Base-by-base conservation (phyloP, 53 echinoderm and acorn worm species). In the Actinopyga echinites region DNA sequence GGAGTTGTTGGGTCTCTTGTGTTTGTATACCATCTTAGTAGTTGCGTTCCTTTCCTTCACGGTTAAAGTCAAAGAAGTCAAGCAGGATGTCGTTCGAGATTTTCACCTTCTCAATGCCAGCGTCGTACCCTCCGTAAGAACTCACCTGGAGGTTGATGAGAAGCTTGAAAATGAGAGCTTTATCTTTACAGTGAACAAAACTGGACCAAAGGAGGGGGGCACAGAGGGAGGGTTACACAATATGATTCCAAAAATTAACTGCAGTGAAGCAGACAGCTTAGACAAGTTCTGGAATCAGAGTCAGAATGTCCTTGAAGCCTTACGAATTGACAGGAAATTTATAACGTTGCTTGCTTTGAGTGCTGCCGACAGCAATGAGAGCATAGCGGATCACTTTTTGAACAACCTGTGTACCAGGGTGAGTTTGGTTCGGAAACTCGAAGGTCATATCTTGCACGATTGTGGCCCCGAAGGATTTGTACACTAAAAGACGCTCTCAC, bases 211-310 rank as follows among this genome's bases (percentile, higher is more conserved):
- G 8, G 40, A 38, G 22, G n/a, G 37, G 22, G n/a, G 37, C 32
- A 13, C 34, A 17, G 68, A 36, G 5, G 4, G 6, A 4, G 68
- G 68, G n/a, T 34, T 68, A 38, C 68, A 68, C 20, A 38, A 38
- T 21, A 22, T 68, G 20, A 68, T 68, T 36, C 68, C 68, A 34
- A 68, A 34, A 17, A 68, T 68, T 33, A 31, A 68, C 34, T 68
- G 68, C 68, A 68, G 37, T 37, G 38, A 68, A 21, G n/a, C 20
- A 36, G n/a, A 34, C 21, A 33, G 68, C 35, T n/a, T 68, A 22
- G n/a, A 34, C 5, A 22, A 36, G 5, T 68, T 68, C 21, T n/a
- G 37, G 68, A 68, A 68, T 38, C 31, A 68, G 5, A 30, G 21
- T 22, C 12, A 23, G 19, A 30, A 6, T 1, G 34, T 37, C n/a